Conservation (phyloP, 2,888 invertebrate species). For the Caenorhabditis sp. region DNA sequence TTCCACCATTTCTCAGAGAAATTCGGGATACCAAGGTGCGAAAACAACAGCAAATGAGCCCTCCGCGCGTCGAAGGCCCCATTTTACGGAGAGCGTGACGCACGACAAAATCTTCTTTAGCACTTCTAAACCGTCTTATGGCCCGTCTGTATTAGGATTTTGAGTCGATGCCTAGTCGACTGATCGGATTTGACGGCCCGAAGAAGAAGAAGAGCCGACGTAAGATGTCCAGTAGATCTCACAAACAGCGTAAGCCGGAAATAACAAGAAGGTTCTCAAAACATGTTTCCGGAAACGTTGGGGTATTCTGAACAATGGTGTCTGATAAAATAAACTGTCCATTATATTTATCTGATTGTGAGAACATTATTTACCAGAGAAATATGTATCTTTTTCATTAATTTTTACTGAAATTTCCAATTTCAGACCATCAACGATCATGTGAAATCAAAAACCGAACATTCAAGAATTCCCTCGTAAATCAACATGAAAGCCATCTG, state of each 20-base stretch:
- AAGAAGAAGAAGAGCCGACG: conserved; percentile 1
- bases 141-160: conserved; percentile 28
- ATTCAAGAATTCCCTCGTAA: too few relatives aligned
- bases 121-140: conserved; percentile 31
- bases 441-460: too few relatives aligned
- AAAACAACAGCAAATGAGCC: conserved; percentile 32
- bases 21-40: not conserved
- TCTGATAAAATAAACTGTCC: too few relatives aligned
- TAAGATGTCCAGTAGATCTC: not conserved
- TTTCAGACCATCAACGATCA: too few relatives aligned
- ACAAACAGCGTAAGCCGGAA: conserved; percentile 1
- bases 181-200: conserved; percentile 26
- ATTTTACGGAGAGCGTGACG: conserved; percentile 51
- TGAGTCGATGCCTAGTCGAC: not conserved
- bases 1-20: conserved; percentile 55
- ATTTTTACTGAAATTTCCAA: too few relatives aligned
- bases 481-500: not conserved
- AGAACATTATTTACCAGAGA: too few relatives aligned
- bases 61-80: conserved; percentile 4
- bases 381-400: too few relatives aligned
- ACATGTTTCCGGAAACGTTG: not conserved
- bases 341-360: too few relatives aligned
- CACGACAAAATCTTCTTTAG: conserved; percentile 52
- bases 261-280: not conserved
- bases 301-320: too few relatives aligned